Conservation (phyloP, 2,797 vertebrate species). For the Gymnodraco acuticeps region DNA sequence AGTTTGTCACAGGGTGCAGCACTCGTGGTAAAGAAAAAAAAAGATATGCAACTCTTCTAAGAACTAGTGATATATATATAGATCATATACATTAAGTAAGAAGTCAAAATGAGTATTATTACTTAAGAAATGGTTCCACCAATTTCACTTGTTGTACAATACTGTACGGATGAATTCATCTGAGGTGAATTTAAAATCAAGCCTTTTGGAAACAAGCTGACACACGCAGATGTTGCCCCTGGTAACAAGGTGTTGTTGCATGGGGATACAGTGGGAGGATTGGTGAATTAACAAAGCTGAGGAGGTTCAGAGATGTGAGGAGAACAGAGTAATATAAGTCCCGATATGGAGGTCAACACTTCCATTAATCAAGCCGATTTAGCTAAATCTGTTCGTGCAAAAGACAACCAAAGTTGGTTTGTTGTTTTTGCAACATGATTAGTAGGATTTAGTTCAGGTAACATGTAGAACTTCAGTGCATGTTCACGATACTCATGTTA, state of each 20-base stretch:
- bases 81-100: not conserved
- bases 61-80: not conserved
- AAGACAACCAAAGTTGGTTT: not conserved
- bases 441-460: not conserved
- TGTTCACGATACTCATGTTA: not conserved
- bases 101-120: not conserved
- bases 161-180: no score
- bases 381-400: not conserved
- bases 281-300: not conserved
- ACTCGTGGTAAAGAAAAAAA: constrained; percentile 37
- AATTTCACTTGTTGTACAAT: not conserved
- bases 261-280: constrained; percentile 1
- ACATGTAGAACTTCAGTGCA: not conserved
- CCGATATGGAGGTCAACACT: not conserved
- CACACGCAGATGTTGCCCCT: constrained; percentile 22
- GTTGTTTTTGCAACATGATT: not conserved
- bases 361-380: not conserved
- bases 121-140: not conserved
- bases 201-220: constrained; percentile 14
- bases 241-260: constrained; percentile 26
- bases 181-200: constrained; percentile 1
- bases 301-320: not conserved
- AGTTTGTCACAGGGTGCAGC: constrained; percentile 55
- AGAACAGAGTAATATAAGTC: not conserved
- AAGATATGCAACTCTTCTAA: not conserved